Percentiles rank a stretch among this genome's conserved stretches.
These are phyloP conservation scores for Drosophila teissieri DNA, from an alignment of 1,140 invertebrate genomes.

Conservation along the genomic window DNA sequence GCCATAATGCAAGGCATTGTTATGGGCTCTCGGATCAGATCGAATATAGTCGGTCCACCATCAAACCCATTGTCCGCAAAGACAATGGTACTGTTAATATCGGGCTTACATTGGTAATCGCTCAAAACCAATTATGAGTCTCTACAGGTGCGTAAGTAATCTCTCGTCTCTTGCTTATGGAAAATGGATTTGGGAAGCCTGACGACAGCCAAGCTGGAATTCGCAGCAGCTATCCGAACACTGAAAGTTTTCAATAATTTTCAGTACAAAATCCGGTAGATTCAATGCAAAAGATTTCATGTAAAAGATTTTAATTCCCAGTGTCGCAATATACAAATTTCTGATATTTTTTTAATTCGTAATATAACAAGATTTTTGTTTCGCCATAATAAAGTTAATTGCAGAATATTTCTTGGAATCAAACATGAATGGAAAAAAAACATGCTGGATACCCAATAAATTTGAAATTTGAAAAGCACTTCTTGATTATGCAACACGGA, in stretches of 20 bases:
- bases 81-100: constrained; percentile 1
- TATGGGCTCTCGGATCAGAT: constrained; percentile 17
- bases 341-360: background rate
- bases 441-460: background rate
- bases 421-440: background rate
- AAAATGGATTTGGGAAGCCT: too few relatives aligned
- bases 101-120: constrained; percentile 10
- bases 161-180: constrained; percentile 3
- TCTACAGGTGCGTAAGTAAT: constrained; percentile 2
- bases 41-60: background rate
- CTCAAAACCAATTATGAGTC: constrained; percentile 19
- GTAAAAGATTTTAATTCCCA: too few relatives aligned
- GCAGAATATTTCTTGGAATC: background rate
- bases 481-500: constrained; percentile 9
- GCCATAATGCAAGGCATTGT: constrained; percentile 34
- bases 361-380: background rate
- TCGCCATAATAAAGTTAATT: background rate
- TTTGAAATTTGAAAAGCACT: background rate
- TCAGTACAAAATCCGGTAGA: too few relatives aligned
- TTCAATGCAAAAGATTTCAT: too few relatives aligned
- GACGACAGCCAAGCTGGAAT: too few relatives aligned
- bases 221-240: too few relatives aligned
- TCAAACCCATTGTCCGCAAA: background rate
- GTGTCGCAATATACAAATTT: too few relatives aligned
- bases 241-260: too few relatives aligned